Percentiles rank a stretch among this genome's conserved stretches.
Evolutionary conservation across 2,113 vertebrate species (phyloP).

Genomic region (Bubo blakistoni): DNA sequence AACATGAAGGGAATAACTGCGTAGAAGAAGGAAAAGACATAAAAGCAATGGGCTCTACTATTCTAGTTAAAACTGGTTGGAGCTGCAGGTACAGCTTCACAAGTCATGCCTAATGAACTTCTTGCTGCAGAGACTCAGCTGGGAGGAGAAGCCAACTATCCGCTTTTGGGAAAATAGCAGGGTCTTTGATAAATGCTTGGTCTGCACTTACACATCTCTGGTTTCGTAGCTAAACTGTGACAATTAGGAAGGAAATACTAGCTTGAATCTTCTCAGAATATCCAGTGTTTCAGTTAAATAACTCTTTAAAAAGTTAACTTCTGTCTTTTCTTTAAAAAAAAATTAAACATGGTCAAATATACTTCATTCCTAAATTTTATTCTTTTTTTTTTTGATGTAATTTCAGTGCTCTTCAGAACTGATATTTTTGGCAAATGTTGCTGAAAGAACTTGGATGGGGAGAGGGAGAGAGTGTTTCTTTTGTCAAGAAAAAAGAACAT

Average conservation of each 20-base stretch:
- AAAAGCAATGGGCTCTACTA: not conserved
- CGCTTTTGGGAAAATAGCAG: not conserved
- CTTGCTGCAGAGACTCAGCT: not conserved
- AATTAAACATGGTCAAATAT: not conserved
- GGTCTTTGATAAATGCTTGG: not conserved
- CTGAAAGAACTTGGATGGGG: not conserved
- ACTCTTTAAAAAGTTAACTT: not conserved
- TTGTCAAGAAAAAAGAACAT: not conserved
- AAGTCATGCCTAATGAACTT: not conserved
- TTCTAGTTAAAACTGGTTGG: not conserved
- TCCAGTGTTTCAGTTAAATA: not conserved
- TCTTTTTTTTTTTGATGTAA: not conserved
- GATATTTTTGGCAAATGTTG: not conserved
- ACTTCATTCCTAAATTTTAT: not conserved
- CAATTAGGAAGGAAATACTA: not conserved
- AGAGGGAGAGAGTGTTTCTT: not conserved
- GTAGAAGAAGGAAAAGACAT: not conserved
- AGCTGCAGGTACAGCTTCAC: not conserved
- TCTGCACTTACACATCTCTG: not conserved
- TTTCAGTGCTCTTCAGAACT: not conserved
- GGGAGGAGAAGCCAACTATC: not conserved
- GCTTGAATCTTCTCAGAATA: not conserved
- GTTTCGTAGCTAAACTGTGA: not conserved
- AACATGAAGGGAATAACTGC: not conserved
- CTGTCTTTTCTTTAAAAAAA: not conserved